These are phyloP conservation scores for Sphinx pinastri DNA, from an alignment of 2,888 invertebrate genomes.

Conservation along the genomic window DNA sequence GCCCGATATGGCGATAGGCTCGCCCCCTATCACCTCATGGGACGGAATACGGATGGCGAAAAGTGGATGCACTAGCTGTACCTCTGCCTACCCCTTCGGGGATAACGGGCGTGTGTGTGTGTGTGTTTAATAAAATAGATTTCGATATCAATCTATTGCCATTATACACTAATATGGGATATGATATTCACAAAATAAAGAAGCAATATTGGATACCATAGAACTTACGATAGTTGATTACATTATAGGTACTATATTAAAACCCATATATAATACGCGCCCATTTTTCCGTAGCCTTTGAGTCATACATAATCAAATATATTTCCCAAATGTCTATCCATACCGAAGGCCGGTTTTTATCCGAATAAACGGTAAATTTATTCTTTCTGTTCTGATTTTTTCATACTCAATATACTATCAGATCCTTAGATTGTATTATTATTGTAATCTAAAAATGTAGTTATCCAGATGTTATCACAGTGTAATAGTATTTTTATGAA, in stretches of 20 bases:
- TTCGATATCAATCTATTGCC: not conserved
- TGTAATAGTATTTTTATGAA: not conserved
- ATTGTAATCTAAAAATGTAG: conserved; percentile 14
- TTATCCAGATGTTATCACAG: not conserved
- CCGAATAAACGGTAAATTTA: conserved; percentile 31
- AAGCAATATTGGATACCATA: not conserved
- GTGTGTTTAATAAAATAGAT: too few species aligned
- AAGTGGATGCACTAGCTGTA: too few species aligned
- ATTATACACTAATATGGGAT: not conserved
- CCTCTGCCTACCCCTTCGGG: too few species aligned
- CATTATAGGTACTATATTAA: not conserved
- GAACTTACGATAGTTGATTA: conserved; percentile 5
- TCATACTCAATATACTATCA: conserved; percentile 25
- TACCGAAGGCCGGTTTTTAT: conserved; percentile 27
- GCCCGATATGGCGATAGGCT: too few species aligned
- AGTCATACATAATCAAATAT: conserved; percentile 30
- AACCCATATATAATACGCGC: not conserved
- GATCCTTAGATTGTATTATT: conserved; percentile 28
- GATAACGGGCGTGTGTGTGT: too few species aligned
- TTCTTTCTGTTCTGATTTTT: conserved; percentile 23
- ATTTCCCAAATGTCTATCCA: conserved; percentile 29
- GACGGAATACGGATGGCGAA: too few species aligned
- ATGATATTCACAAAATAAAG: conserved; percentile 1
- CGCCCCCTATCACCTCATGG: too few species aligned
- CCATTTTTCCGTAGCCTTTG: conserved; percentile 9